phyloP scores from a whole-genome alignment of 2,888 invertebrate genomes.

The Suillia variegata region DNA sequence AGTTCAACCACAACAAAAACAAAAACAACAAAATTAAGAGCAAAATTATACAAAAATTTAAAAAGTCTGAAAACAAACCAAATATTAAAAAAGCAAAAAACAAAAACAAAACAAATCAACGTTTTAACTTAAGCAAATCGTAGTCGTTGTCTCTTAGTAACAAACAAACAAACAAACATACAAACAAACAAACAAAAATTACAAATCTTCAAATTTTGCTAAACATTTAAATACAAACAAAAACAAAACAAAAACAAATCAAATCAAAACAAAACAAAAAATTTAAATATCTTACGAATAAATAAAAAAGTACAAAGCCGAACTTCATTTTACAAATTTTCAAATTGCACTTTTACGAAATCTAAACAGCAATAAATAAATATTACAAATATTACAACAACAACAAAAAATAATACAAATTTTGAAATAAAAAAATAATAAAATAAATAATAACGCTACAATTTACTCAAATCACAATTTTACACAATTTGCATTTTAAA shows the following conservation, averaged over 20 bases:
- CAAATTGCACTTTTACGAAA: slow-evolving; percentile 13
- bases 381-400: slow-evolving; percentile 26
- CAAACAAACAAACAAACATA: too few relatives aligned
- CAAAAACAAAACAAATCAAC: slow-evolving; percentile 32
- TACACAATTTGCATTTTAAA: slow-evolving; percentile 1
- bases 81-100: slow-evolving; percentile 26
- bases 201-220: slow-evolving; percentile 25
- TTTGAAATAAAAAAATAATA: slow-evolving; percentile 32
- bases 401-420: slow-evolving; percentile 34
- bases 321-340: slow-evolving; percentile 35
- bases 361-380: slow-evolving; percentile 11
- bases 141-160: too few relatives aligned
- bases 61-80: slow-evolving; percentile 33
- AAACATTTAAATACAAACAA: slow-evolving; percentile 24
- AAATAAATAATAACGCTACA: slow-evolving; percentile 2
- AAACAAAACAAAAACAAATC: slow-evolving; percentile 13
- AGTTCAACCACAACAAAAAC: slow-evolving; percentile 28
- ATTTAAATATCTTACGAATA: not conserved
- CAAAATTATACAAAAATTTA: slow-evolving; percentile 20
- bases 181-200: slow-evolving; percentile 12
- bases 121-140: not conserved
- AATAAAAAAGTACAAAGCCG: slow-evolving; percentile 3
- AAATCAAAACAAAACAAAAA: too few relatives aligned
- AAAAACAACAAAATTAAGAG: slow-evolving; percentile 17
- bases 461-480: not conserved